Base-by-base conservation (phyloP, 1,140 invertebrate genomes). In the Drosophila arizonae region DNA sequence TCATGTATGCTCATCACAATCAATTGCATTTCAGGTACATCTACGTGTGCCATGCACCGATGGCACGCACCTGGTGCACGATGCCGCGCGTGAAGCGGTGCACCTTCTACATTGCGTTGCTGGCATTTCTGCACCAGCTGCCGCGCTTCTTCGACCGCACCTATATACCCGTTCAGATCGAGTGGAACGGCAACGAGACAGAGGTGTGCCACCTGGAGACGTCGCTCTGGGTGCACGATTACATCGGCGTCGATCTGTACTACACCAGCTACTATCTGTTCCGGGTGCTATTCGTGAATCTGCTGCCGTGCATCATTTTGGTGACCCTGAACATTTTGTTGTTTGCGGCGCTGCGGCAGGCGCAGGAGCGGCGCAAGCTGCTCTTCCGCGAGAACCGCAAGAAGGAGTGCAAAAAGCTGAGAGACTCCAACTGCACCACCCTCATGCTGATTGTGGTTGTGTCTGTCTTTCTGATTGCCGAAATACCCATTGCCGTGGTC, bases 371-470 rank as follows among this genome's bases (percentile, higher is more conserved):
- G 71, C 92, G 97, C 15, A 95, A 96, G 81, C 94, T 95, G 88
- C 93, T 98, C 9, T 95, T 98, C 82, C 95, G 96, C 63, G 96
- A 97, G 86, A 97, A 96, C 90, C 94, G 96, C 65, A 96, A 96
- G 87, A 96, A 94, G 72, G 97, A 97, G 92, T 97, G 95, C 91
- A 96, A 95, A 91, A 96, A 95, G 81, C 92, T 96, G 54, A 93
- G 95, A 36, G 98, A 97, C 86, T 96, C 95, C 5, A 98, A 98
- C 86, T 98, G 97, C 87, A 98, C 97, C 2, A 98, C 97, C 0
- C 91, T 98, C 6, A 98, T 99, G 97, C 92, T 99, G 3, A 98
- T 98, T n/a, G 96, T 97, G 4, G 97, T 99, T 1, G 97, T 99
- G 0, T 96, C 96, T 0, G 96, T 98, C 0, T 98, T 99, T 90